These are phyloP conservation scores for Venustaconcha ellipsiformis DNA, from an alignment of 1,140 invertebrate genomes.

Conservation along the genomic window DNA sequence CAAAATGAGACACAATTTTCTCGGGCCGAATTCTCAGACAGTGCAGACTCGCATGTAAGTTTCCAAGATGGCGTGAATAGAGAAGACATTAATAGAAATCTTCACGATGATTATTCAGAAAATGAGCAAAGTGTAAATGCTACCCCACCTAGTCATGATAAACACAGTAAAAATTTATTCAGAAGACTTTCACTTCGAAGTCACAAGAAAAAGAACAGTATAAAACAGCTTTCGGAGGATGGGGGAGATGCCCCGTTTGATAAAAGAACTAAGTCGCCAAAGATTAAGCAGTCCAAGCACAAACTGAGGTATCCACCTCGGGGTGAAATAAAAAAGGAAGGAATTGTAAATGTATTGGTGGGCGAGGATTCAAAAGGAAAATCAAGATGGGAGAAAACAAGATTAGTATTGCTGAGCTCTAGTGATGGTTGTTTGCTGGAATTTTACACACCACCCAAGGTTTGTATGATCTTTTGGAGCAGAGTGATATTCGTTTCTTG, in stretches of 20 bases:
- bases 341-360: constrained; percentile 87
- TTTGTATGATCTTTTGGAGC: constrained; percentile 39
- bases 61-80: constrained; percentile 15
- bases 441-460: constrained; percentile 96
- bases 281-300: constrained; percentile 75
- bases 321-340: constrained; percentile 88
- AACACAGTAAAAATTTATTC: constrained; percentile 82
- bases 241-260: constrained; percentile 75
- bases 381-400: constrained; percentile 95
- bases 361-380: constrained; percentile 85
- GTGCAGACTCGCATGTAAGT: constrained; percentile 4
- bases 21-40: background rate
- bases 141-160: constrained; percentile 41
- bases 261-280: constrained; percentile 41
- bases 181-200: constrained; percentile 83
- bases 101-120: constrained; percentile 76
- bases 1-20: constrained; percentile 17
- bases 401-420: constrained; percentile 89
- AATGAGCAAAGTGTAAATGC: constrained; percentile 62
- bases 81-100: constrained; percentile 67
- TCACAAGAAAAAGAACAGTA: constrained; percentile 83
- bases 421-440: constrained; percentile 95
- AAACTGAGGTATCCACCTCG: constrained; percentile 68
- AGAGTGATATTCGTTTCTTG: no score
- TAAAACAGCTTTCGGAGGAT: constrained; percentile 93